Conservation (phyloP, 2,113 vertebrate species). For the Calyptommatus sinebrachiatus region DNA sequence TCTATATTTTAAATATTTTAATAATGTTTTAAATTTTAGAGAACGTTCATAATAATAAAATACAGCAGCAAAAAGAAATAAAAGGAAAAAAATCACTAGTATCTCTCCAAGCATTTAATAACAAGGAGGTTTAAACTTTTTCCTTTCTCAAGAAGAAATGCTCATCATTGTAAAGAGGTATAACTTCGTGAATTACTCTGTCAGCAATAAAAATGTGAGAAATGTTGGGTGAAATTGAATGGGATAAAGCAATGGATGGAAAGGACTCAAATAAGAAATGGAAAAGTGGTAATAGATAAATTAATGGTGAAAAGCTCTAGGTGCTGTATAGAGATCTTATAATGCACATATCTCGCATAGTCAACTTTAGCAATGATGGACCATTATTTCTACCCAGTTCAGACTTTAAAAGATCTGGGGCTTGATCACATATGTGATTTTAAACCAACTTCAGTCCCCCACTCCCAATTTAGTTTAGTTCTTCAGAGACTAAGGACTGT, state of each 20-base stretch:
- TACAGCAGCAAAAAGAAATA: conserved; percentile 1
- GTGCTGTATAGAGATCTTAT: conserved; percentile 11
- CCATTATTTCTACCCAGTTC: conserved; percentile 12
- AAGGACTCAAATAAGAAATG: conserved; percentile 53
- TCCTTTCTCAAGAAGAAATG: conserved; percentile 55
- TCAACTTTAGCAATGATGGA: conserved; percentile 4
- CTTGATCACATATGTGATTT: background rate
- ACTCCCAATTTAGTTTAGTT: too few species aligned
- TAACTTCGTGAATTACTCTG: conserved; percentile 63
- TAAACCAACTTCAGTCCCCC: too few species aligned
- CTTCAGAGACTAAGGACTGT: too few species aligned
- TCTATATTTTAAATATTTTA: too few species aligned
- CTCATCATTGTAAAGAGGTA: conserved; percentile 51
- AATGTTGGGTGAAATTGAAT: conserved; percentile 70
- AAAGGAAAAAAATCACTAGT: background rate
- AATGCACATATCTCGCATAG: background rate
- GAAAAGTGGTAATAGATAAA: conserved; percentile 53
- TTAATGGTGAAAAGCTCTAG: conserved; percentile 23
- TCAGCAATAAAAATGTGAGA: conserved; percentile 68
- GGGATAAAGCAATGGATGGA: conserved; percentile 57
- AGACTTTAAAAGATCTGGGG: conserved; percentile 1
- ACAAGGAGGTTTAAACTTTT: conserved; percentile 62
- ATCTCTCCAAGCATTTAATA: conserved; percentile 60
- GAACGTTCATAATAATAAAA: background rate
- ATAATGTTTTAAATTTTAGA: conserved; percentile 17